Conservation (phyloP, 2,888 invertebrate species). For the Syrista parreyssii region DNA sequence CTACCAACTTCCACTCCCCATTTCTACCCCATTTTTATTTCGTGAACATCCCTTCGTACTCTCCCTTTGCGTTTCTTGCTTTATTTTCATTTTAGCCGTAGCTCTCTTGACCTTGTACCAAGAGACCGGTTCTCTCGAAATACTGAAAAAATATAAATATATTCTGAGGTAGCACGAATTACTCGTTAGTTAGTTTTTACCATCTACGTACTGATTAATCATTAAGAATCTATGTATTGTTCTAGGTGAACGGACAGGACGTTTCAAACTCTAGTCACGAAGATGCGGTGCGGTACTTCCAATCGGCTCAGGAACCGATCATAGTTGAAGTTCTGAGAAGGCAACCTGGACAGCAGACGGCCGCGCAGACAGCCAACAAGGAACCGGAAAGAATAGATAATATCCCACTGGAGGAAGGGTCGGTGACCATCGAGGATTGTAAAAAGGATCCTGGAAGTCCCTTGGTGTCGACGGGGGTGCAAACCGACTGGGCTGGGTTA, state of each 20-base stretch:
- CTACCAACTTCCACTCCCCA: too few relatives aligned
- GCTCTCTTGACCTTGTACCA: too few relatives aligned
- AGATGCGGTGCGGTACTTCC: conserved; percentile 72
- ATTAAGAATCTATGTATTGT: conserved; percentile 20
- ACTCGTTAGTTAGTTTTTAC: too few relatives aligned
- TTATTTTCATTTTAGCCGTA: too few relatives aligned
- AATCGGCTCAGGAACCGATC: conserved; percentile 72
- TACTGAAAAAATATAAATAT: too few relatives aligned
- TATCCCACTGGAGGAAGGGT: conserved; percentile 17
- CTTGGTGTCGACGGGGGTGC: conserved; percentile 67
- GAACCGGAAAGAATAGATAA: conserved; percentile 13
- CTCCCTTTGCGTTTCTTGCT: too few relatives aligned
- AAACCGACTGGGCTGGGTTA: conserved; percentile 68
- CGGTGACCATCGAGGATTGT: background rate
- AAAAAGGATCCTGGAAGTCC: conserved; percentile 33
- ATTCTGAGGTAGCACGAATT: too few relatives aligned
- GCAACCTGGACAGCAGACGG: conserved; percentile 48
- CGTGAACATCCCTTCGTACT: too few relatives aligned
- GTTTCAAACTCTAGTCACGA: conserved; percentile 72
- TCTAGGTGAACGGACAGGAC: conserved; percentile 73
- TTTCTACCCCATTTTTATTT: too few relatives aligned
- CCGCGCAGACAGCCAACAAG: conserved; percentile 15
- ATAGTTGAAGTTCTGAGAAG: conserved; percentile 71
- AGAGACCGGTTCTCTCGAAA: too few relatives aligned
- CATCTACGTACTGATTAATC: too few relatives aligned